Conservation (phyloP, 2,797 vertebrate genomes). For the Silurus aristotelis region DNA sequence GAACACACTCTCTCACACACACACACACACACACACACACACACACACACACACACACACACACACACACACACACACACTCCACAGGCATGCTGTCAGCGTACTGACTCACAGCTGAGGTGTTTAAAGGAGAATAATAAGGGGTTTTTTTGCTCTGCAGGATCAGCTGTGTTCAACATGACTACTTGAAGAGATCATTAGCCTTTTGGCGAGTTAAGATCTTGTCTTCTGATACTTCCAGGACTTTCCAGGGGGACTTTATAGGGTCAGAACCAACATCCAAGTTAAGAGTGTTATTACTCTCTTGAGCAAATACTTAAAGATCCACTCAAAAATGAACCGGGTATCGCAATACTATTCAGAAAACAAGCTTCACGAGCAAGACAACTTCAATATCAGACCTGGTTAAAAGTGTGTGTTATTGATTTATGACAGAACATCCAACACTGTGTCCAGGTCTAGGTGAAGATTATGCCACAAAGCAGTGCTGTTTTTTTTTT, state of each 20-base stretch:
- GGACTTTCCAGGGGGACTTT: neutral
- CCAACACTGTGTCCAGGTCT: neutral
- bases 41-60: slow-evolving; percentile 28
- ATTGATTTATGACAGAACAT: neutral
- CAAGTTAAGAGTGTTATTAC: neutral
- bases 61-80: slow-evolving; percentile 28
- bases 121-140: slow-evolving; percentile 16
- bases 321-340: neutral
- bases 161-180: slow-evolving; percentile 24
- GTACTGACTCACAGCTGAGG: slow-evolving; percentile 24
- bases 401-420: neutral
- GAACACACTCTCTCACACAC: slow-evolving; percentile 21
- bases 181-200: slow-evolving; percentile 28
- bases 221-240: neutral
- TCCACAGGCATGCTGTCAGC: slow-evolving; percentile 27
- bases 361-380: neutral
- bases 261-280: neutral
- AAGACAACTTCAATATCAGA: neutral
- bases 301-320: neutral
- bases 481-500: neutral
- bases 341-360: neutral
- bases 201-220: neutral
- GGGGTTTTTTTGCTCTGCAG: neutral
- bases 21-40: slow-evolving; percentile 27
- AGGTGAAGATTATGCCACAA: neutral